These are phyloP conservation scores for Acromyrmex echinatior DNA, from an alignment of 1,140 invertebrate species.

Conservation along the genomic window DNA sequence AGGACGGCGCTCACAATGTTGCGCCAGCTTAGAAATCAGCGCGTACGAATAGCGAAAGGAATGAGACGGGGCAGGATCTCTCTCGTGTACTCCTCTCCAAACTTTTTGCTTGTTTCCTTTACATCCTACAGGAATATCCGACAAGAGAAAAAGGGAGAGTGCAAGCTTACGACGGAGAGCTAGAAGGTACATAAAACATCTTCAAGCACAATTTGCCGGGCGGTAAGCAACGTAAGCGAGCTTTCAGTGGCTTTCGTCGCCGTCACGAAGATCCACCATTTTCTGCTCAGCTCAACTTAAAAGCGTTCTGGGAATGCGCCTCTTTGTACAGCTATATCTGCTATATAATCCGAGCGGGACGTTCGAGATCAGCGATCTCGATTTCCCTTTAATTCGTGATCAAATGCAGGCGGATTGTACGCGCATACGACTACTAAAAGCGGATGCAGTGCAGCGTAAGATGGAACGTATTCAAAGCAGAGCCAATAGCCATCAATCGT, in stretches of 20 bases:
- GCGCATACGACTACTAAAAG: neutral
- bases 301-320: conserved; percentile 63
- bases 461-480: conserved; percentile 22
- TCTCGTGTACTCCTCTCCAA: neutral
- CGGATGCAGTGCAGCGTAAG: conserved; percentile 67
- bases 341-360: conserved; percentile 8
- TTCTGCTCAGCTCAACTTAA: conserved; percentile 81
- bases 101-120: conserved; percentile 39
- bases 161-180: conserved; percentile 38
- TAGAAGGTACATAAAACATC: conserved; percentile 66
- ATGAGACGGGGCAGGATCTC: neutral
- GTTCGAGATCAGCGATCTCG: conserved; percentile 54
- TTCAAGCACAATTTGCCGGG: conserved; percentile 67
- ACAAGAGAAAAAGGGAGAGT: conserved; percentile 10
- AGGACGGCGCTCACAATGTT: conserved; percentile 13
- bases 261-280: conserved; percentile 74
- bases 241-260: conserved; percentile 49
- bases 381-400: conserved; percentile 75
- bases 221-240: conserved; percentile 57
- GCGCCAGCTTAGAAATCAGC: conserved; percentile 51
- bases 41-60: conserved; percentile 43
- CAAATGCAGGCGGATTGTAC: neutral
- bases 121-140: conserved; percentile 41
- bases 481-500: neutral
- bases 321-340: conserved; percentile 61